phyloP scores from a whole-genome alignment of 2,797 vertebrate genomes.

The Danio albolineatus region DNA sequence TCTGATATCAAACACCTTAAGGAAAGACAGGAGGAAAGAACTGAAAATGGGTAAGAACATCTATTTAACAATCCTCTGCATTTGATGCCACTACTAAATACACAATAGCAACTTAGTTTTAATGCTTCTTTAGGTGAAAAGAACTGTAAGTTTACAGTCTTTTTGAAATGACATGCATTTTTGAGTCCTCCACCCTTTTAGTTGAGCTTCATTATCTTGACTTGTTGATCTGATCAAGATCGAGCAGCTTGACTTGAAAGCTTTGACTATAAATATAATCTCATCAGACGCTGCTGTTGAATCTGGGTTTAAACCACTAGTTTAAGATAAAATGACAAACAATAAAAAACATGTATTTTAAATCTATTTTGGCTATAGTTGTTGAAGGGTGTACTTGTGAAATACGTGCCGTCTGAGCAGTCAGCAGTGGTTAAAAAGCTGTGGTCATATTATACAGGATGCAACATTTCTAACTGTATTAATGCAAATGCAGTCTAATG shows the following conservation, averaged over 20 bases:
- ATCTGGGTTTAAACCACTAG: background rate
- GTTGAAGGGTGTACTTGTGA: too few relatives aligned
- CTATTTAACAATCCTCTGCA: background rate
- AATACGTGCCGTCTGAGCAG: background rate
- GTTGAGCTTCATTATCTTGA: background rate
- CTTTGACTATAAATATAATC: background rate
- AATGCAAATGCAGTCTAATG: background rate
- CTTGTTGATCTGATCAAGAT: background rate
- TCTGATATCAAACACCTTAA: background rate
- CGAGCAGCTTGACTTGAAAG: background rate
- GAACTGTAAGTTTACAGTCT: background rate
- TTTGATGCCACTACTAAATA: background rate
- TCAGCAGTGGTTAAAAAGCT: background rate
- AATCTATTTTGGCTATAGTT: too few relatives aligned
- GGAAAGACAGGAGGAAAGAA: background rate
- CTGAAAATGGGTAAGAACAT: slow-evolving; percentile 33
- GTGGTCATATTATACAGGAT: background rate
- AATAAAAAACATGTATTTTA: background rate
- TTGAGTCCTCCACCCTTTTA: background rate
- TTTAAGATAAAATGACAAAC: background rate
- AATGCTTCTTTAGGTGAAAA: background rate
- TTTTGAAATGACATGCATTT: background rate
- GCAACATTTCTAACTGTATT: background rate
- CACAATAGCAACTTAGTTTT: too few relatives aligned
- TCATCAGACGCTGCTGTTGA: background rate